Evolutionary conservation across 1,140 invertebrate species (phyloP), one percentile per base, ranked within the genome.

Genomic region (Manduca sexta): DNA sequence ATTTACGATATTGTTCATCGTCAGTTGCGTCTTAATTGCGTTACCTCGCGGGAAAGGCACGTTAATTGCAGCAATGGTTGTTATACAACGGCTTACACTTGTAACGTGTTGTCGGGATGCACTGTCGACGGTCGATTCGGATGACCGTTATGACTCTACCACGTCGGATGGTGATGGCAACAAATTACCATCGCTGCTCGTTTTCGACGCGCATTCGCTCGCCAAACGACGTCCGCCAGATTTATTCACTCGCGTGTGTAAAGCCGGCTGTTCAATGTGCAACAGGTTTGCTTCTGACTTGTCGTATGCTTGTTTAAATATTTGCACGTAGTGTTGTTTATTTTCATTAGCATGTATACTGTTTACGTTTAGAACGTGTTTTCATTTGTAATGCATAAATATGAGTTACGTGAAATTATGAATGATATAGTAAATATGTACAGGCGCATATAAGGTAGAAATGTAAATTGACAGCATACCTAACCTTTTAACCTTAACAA

Each of bases 161-260:
- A 37, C 16, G 10, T 40, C 14, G 11, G 38, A 40, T 18, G 38
- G 18, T 12, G 13, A 12, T 14, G 17, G 38, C 56, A 45, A 39
- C 52, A 60, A 60, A 55, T 59, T 49, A 45, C 45, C 44, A 35
- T 11, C 46, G 30, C 44, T 37, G 49, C 50, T 35, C 48, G 38
- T 64, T 57, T 62, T 44, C 29, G 49, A 56, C 52, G 57, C 42
- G 40, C 56, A 52, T 56, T 64, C 60, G 54, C 50, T 30, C 37
- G 33, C 58, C 55, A 51, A 64, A 51, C 41, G 47, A 38, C 35
- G 39, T 61, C 46, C 48, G 34, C 31, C 54, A 52, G 55, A 62
- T 57, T 62, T 57, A 57, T 62, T 62, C 53, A 49, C 46, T 47
- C 47, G 45, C 47, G 54, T 35, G 40, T 49, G 39, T 50, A 35